phyloP scores from a whole-genome alignment of 2,888 invertebrate genomes.

The Hylaea fasciaria region DNA sequence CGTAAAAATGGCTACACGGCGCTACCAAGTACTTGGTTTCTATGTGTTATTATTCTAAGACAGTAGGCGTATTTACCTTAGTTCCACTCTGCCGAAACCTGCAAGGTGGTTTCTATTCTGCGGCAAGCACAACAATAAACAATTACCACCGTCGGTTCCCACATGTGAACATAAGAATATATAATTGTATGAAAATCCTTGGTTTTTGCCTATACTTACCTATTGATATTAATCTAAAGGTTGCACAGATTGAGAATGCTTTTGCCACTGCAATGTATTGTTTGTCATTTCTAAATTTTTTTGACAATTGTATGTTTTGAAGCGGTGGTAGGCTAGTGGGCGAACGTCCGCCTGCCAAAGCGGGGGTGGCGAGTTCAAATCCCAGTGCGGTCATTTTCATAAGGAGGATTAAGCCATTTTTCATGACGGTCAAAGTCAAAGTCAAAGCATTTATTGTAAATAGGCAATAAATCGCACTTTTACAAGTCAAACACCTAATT shows the following conservation, averaged over 20 bases:
- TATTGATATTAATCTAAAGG: slow-evolving; percentile 74
- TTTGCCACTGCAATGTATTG: slow-evolving; percentile 31
- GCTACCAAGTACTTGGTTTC: too few species aligned
- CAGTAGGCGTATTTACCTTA: neutral
- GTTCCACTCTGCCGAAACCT: neutral
- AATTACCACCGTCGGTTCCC: slow-evolving; percentile 69
- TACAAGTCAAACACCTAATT: too few species aligned
- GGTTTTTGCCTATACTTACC: slow-evolving; percentile 64
- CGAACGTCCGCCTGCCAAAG: too few species aligned
- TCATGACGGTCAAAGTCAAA: too few species aligned
- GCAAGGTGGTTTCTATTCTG: slow-evolving; percentile 52
- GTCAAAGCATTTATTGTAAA: too few species aligned
- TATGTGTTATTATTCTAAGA: too few species aligned
- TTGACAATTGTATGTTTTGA: slow-evolving; percentile 20
- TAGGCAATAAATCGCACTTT: too few species aligned
- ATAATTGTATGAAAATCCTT: slow-evolving; percentile 76
- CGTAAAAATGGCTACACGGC: too few species aligned
- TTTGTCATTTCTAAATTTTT: slow-evolving; percentile 35
- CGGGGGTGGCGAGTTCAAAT: too few species aligned
- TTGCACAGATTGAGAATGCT: slow-evolving; percentile 59
- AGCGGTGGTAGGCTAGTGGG: too few species aligned
- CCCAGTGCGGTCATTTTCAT: too few species aligned
- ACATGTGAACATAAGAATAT: slow-evolving; percentile 51
- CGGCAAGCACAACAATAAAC: slow-evolving; percentile 66
- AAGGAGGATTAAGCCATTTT: too few species aligned